A percentile compares a stretch with the other conserved stretches of the same genome.
Conservation (phyloP, 2,797 vertebrate genomes). For the Bradypodion pumilum region DNA sequence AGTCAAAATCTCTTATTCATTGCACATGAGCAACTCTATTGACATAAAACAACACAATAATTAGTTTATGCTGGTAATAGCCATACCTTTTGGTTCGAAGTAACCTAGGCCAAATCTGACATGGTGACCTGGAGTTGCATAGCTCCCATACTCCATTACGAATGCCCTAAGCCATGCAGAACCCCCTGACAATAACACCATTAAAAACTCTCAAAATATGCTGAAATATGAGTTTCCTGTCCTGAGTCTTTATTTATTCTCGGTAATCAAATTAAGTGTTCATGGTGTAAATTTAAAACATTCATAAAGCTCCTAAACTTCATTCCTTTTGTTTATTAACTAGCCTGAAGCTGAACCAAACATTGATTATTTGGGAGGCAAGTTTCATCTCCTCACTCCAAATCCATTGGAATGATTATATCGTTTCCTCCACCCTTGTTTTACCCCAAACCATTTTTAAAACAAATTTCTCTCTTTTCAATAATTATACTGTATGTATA, state of each 20-base stretch:
- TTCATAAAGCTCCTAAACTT: slow-evolving; percentile 41
- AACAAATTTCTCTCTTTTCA: slow-evolving; percentile 9
- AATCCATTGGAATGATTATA: background rate
- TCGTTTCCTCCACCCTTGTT: slow-evolving; percentile 14
- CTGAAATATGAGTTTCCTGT: slow-evolving; percentile 43
- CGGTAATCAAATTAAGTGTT: slow-evolving; percentile 57
- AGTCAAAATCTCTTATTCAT: slow-evolving; percentile 1
- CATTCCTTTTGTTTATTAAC: slow-evolving; percentile 29
- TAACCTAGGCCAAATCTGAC: slow-evolving; percentile 48
- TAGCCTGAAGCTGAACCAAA: slow-evolving; percentile 29
- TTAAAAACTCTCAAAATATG: slow-evolving; percentile 44
- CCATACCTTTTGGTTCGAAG: slow-evolving; percentile 18
- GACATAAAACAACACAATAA: slow-evolving; percentile 33
- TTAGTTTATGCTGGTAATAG: slow-evolving; percentile 35
- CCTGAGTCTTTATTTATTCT: slow-evolving; percentile 44
- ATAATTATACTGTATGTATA: background rate
- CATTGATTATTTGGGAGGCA: slow-evolving; percentile 25
- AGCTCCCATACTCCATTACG: slow-evolving; percentile 40
- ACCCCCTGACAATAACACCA: slow-evolving; percentile 44
- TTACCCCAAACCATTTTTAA: background rate
- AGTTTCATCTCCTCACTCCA: slow-evolving; percentile 19
- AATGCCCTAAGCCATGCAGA: slow-evolving; percentile 36
- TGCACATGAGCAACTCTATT: slow-evolving; percentile 19
- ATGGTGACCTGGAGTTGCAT: slow-evolving; percentile 41
- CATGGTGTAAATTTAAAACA: slow-evolving; percentile 50